Evolutionary conservation across 1,140 invertebrate genomes (phyloP).

Genomic region (Platyscapa corneri): DNA sequence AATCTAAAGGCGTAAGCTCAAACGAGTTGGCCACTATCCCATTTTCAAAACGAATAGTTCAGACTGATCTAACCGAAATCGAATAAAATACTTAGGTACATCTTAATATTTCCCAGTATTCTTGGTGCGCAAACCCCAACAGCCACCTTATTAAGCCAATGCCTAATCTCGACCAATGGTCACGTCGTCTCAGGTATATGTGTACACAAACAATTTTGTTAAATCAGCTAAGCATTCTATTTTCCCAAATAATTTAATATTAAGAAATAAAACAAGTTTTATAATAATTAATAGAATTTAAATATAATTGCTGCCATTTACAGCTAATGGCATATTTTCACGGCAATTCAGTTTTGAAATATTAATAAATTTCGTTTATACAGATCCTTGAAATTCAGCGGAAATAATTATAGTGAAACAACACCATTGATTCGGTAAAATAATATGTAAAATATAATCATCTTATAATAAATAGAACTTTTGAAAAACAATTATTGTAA

Average conservation of each 20-base stretch:
- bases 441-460: too few relatives aligned
- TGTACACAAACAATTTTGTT: too few relatives aligned
- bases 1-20: neutral
- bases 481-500: too few relatives aligned
- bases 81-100: neutral
- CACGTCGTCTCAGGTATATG: neutral
- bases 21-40: too few relatives aligned
- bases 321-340: neutral
- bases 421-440: too few relatives aligned
- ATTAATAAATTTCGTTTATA: too few relatives aligned
- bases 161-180: neutral
- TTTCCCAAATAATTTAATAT: neutral
- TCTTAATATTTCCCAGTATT: neutral
- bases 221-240: neutral
- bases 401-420: too few relatives aligned
- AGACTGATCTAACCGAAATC: neutral
- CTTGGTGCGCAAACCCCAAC: neutral
- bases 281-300: neutral
- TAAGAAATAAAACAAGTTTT: neutral
- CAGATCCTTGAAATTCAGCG: too few relatives aligned
- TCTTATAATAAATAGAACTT: too few relatives aligned
- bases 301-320: neutral
- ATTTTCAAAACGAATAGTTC: too few relatives aligned
- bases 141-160: neutral
- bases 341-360: too few relatives aligned